Conservation (phyloP, 64 coral and sea anemone species). For the Platygyra sinensis region DNA sequence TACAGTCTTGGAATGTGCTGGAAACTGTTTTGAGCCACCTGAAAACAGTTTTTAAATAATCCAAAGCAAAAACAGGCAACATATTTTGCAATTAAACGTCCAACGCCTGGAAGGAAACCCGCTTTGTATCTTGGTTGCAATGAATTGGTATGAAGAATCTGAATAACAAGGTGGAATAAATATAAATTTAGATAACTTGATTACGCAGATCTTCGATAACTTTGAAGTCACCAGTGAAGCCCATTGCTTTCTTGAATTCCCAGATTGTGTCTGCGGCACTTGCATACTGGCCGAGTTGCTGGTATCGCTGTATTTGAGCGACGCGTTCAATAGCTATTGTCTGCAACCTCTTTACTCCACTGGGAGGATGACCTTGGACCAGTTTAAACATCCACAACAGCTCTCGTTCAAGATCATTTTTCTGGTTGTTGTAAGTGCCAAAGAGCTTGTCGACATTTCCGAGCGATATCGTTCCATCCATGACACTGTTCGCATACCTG, state of each 20-base stretch:
- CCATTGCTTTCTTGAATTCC: conserved; percentile 63
- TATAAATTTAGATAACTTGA: conserved; percentile 18
- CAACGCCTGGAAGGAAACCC: no score
- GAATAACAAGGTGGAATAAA: no score
- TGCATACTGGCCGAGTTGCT: conserved; percentile 20
- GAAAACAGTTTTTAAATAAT: no score
- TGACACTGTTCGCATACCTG: neutral
- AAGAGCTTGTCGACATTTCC: conserved; percentile 52
- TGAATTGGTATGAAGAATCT: no score
- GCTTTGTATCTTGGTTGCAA: no score
- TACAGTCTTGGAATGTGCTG: no score
- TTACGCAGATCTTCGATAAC: conserved; percentile 58
- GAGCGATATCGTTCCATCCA: conserved; percentile 33
- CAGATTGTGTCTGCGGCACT: conserved; percentile 60
- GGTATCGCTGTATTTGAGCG: conserved; percentile 36
- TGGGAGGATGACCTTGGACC: neutral
- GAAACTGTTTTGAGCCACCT: no score
- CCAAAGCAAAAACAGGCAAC: no score
- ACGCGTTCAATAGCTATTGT: neutral
- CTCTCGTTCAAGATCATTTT: conserved; percentile 22
- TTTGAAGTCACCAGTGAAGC: conserved; percentile 49
- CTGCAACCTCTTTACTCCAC: neutral
- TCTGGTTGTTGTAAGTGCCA: conserved; percentile 6
- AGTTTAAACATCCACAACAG: neutral
- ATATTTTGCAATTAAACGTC: no score